Base-by-base conservation (phyloP, 64 coral and sea anemone genomes). In the Pocillopora verrucosa region DNA sequence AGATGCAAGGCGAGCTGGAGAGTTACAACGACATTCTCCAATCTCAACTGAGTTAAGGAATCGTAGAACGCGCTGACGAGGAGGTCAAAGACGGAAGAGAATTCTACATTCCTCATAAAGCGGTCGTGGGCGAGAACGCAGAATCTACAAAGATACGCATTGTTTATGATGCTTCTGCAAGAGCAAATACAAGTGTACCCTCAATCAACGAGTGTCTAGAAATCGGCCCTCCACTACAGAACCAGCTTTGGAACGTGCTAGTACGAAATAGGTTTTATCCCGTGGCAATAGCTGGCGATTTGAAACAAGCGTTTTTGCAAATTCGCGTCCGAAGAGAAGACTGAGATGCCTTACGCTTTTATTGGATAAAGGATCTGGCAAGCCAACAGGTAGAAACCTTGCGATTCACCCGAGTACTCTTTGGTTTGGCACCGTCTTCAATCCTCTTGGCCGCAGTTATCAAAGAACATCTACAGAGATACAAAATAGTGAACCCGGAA, bases 101-200 rank as follows among this genome's bases (percentile, higher is more conserved):
- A 19, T 84, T 83, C 16, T 91, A 91, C 19, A 17, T 91, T 63
- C 89, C 80, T 30, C 80, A 84, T 7, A 91, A 91, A 38, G 56
- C 79, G 51, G 89, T 76, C 9, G 63, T 84, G 10, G 76, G 68
- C 62, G 89, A 90, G 24, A 16, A 58, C 61, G 79, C 65, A 4
- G 79, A 90, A 51, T 65, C n/a, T n/a, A n/a, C n/a, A n/a, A n/a
- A n/a, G n/a, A n/a, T n/a, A n/a, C n/a, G n/a, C n/a, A n/a, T 91
- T 63, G 80, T 84, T 25, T 91, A 85, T 16, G 89, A 91, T 35
- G 80, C 80, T 16, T 74, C 79, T 36, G 79, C 59, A 6, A 74
- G 75, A 13, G 84, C 84, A 87, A 74, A n/a, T 36, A 20, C 38
- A 61, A 75, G 13, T 34, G 75, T 51, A 22, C 65, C n/a, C 4